phyloP scores from a whole-genome alignment of 2,888 invertebrate species.

The Xiphydria camelus region DNA sequence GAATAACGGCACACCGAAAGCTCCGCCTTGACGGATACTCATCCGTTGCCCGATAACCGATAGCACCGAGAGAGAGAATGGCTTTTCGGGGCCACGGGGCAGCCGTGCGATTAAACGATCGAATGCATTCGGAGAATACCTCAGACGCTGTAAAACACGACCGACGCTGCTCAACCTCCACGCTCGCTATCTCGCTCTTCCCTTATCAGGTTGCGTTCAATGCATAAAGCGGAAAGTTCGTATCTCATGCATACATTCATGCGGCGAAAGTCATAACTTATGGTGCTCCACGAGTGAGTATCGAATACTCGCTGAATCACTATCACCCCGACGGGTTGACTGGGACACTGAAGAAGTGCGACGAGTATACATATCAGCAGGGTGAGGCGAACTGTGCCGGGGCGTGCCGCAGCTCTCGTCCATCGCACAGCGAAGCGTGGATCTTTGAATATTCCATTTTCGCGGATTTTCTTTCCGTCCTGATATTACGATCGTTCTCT shows the following conservation, averaged over 20 bases:
- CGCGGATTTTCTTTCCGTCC: background rate
- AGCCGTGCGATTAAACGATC: conserved; percentile 28
- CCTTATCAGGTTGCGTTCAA: conserved; percentile 53
- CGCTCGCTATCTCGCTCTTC: too few species aligned
- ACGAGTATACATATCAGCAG: conserved; percentile 1
- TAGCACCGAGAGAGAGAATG: too few species aligned
- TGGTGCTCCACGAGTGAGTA: conserved; percentile 29
- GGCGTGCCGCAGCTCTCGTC: background rate
- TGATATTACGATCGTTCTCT: too few species aligned
- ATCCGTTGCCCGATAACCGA: too few species aligned
- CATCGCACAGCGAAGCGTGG: background rate
- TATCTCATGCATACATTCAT: conserved; percentile 57
- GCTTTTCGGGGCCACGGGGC: background rate
- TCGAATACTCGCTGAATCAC: too few species aligned
- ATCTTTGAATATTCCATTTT: background rate
- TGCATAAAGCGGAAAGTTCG: conserved; percentile 57
- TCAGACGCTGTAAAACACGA: conserved; percentile 19
- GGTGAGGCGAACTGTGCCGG: background rate
- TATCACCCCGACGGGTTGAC: too few species aligned
- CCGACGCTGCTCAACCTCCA: too few species aligned
- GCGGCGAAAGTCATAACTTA: conserved; percentile 51
- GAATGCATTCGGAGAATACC: conserved; percentile 24
- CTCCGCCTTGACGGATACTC: too few species aligned
- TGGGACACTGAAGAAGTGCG: background rate
- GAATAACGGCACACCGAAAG: too few species aligned